Evolutionary conservation across 2,113 vertebrate species (phyloP).

Genomic region (Petroica traversi): DNA sequence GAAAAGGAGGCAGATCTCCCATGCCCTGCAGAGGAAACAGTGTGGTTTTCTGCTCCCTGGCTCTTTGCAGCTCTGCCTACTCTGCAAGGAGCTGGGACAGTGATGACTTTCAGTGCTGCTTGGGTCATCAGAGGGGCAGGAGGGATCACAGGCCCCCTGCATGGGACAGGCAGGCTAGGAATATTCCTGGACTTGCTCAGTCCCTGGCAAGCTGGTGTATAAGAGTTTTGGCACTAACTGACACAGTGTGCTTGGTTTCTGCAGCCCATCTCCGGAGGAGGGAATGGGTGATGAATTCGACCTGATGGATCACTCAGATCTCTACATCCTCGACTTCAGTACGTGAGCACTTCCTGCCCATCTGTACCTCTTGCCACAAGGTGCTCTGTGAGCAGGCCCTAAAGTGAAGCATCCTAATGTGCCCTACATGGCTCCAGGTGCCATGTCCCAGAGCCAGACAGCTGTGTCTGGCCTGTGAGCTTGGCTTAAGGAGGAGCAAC

Average conservation of each 20-base stretch:
- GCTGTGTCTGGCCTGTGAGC: not conserved
- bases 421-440: rapidly evolving
- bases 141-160: not conserved
- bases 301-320: conserved; percentile 98
- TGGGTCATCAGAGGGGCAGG: not conserved
- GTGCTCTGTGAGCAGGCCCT: not conserved
- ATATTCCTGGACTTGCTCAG: not conserved
- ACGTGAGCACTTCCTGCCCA: conserved; percentile 72
- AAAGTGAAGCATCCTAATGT: not conserved
- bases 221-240: not conserved
- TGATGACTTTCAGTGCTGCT: not conserved
- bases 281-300: conserved; percentile 97
- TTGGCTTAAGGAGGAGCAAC: not conserved
- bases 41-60: not conserved
- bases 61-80: not conserved
- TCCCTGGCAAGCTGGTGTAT: not conserved
- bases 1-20: not conserved
- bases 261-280: conserved; percentile 95
- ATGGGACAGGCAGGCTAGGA: not conserved
- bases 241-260: not conserved
- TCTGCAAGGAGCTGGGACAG: not conserved
- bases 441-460: not conserved
- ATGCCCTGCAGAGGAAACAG: not conserved
- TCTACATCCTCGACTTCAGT: conserved; percentile 99
- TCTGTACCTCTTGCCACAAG: not conserved